Evolutionary conservation across 2,888 invertebrate species (phyloP).

Genomic region (Zeuzera pyrina): DNA sequence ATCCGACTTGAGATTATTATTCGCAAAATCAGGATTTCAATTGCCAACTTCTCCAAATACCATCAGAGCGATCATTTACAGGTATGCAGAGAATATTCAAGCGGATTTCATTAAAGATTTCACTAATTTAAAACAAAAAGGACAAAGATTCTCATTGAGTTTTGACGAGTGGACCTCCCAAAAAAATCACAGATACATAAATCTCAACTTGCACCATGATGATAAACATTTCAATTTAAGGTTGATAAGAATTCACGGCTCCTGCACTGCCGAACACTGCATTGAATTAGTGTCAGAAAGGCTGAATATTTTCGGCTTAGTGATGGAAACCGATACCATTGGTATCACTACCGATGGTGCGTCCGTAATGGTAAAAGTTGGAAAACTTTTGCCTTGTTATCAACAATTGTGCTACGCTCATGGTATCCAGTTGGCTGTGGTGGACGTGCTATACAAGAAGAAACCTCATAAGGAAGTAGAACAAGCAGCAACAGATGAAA

Average conservation of each 20-base stretch:
- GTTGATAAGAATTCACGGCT: constrained; percentile 13
- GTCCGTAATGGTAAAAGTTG: constrained; percentile 8
- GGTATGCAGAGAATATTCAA: too few relatives aligned
- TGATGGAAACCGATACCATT: not conserved
- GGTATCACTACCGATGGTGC: not conserved
- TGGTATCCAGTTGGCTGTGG: constrained; percentile 14
- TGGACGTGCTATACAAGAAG: constrained; percentile 14
- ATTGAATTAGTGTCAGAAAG: constrained; percentile 8
- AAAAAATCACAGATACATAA: too few relatives aligned
- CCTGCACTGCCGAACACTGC: constrained; percentile 10
- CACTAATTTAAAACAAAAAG: too few relatives aligned
- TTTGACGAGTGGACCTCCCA: too few relatives aligned
- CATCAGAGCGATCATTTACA: too few relatives aligned
- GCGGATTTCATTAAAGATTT: too few relatives aligned
- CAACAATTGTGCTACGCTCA: constrained; percentile 15
- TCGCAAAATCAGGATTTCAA: too few relatives aligned
- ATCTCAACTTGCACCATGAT: too few relatives aligned
- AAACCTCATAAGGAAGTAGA: constrained; percentile 7
- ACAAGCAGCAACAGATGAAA: constrained; percentile 4
- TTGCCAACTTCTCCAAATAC: too few relatives aligned
- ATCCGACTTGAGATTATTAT: too few relatives aligned
- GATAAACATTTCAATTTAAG: too few relatives aligned
- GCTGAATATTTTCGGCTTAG: constrained; percentile 8
- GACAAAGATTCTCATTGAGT: constrained; percentile 11
- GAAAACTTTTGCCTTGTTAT: constrained; percentile 13